Conservation (phyloP, 2,888 invertebrate genomes). For the Stenichneumon culpator region DNA sequence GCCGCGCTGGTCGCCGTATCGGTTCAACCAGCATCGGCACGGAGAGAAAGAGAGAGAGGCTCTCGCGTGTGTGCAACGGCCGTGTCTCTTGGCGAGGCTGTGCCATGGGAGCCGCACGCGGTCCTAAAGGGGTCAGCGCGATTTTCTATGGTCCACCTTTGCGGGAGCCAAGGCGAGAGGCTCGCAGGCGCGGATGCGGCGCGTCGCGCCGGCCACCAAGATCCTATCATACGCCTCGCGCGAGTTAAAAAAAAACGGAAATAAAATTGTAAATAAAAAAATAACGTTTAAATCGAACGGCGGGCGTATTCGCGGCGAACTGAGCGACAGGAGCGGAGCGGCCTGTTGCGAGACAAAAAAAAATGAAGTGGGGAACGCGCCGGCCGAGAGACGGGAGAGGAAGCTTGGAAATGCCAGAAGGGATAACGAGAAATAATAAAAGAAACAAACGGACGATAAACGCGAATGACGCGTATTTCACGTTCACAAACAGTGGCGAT, state of each 20-base stretch:
- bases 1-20: slow-evolving; percentile 26
- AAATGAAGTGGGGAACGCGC: no score
- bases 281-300: no score
- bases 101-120: slow-evolving; percentile 37
- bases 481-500: no score
- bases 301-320: no score
- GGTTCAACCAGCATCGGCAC: slow-evolving; percentile 43
- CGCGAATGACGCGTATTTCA: no score
- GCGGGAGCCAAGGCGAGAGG: slow-evolving; percentile 32
- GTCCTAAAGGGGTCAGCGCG: slow-evolving; percentile 69
- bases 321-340: no score
- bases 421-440: no score
- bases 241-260: slow-evolving; percentile 59
- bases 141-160: slow-evolving; percentile 70
- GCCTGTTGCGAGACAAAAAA: no score
- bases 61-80: slow-evolving; percentile 48
- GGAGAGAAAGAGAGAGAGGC: slow-evolving; percentile 26
- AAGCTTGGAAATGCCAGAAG: no score
- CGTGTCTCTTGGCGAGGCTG: slow-evolving; percentile 36
- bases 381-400: no score
- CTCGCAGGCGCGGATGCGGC: slow-evolving; percentile 20
- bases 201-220: slow-evolving; percentile 50
- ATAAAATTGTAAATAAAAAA: not conserved
- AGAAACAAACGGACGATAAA: no score
- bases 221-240: slow-evolving; percentile 73